Evolutionary conservation across 2,888 invertebrate species (phyloP).

Genomic region (Dione vanillae): DNA sequence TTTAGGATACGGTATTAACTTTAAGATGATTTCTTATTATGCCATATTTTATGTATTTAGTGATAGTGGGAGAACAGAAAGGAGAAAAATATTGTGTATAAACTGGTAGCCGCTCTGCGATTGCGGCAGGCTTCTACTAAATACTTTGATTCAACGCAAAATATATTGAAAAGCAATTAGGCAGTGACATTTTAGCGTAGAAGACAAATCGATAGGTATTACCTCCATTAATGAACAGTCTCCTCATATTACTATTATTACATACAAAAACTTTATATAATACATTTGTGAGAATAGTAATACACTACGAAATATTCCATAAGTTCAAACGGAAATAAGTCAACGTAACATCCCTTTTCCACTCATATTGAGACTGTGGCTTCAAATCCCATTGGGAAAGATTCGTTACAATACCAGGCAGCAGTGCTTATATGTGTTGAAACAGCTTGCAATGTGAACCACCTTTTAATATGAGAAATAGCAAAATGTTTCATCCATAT

Average conservation of each 20-base stretch:
- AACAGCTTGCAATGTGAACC: no score
- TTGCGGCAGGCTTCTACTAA: not conserved
- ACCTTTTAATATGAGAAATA: no score
- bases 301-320: not conserved
- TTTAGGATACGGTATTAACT: no score
- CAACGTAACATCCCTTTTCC: no score
- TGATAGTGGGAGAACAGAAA: no score
- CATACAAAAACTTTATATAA: no score
- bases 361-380: not conserved
- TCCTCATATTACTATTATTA: not conserved
- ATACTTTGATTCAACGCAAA: not conserved
- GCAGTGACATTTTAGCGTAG: slow-evolving; percentile 5
- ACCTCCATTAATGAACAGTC: not conserved
- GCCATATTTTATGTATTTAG: no score
- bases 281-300: not conserved
- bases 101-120: not conserved
- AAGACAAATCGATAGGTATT: slow-evolving; percentile 14
- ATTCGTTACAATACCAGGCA: not conserved
- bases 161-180: not conserved
- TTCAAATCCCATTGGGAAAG: not conserved
- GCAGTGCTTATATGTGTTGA: no score
- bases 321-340: no score
- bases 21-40: no score
- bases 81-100: no score
- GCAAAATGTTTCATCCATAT: no score